Percentiles rank a stretch among this genome's conserved stretches.
Conservation (phyloP, 1,140 invertebrate genomes). For the Lepidostoma basale region DNA sequence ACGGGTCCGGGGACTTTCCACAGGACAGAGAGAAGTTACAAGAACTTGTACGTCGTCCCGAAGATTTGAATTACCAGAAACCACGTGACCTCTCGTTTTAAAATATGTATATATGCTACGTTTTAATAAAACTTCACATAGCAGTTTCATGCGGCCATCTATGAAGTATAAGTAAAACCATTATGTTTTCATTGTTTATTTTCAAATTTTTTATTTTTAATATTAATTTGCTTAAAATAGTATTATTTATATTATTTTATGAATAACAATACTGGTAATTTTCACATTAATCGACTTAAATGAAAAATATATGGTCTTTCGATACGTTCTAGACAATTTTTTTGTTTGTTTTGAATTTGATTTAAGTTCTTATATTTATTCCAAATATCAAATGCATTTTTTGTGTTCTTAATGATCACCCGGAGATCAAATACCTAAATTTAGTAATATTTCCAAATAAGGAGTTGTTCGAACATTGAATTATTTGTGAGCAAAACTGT, state of each 20-base stretch:
- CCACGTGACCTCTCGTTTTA: background rate
- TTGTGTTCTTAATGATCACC: too few species aligned
- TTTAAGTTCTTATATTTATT: background rate
- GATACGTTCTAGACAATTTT: background rate
- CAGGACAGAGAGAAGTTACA: conserved; percentile 32
- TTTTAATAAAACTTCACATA: background rate
- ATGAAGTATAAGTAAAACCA: background rate
- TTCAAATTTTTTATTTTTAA: background rate
- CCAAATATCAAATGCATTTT: background rate
- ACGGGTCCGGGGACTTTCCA: conserved; percentile 47
- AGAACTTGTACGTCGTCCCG: conserved; percentile 40
- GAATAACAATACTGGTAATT: background rate
- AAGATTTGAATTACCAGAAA: conserved; percentile 42
- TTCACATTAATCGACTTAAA: background rate
- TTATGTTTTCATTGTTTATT: too few species aligned
- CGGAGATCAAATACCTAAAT: too few species aligned
- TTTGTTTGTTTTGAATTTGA: background rate
- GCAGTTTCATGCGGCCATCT: conserved; percentile 11
- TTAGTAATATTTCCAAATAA: too few species aligned
- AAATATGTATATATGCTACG: conserved; percentile 1
- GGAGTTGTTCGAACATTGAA: conserved; percentile 36
- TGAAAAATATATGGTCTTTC: background rate
- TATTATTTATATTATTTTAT: background rate
- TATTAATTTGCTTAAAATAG: background rate
- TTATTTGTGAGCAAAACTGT: too few species aligned